Base-by-base conservation (phyloP, 1,140 invertebrate species). In the Cyclina sinensis region DNA sequence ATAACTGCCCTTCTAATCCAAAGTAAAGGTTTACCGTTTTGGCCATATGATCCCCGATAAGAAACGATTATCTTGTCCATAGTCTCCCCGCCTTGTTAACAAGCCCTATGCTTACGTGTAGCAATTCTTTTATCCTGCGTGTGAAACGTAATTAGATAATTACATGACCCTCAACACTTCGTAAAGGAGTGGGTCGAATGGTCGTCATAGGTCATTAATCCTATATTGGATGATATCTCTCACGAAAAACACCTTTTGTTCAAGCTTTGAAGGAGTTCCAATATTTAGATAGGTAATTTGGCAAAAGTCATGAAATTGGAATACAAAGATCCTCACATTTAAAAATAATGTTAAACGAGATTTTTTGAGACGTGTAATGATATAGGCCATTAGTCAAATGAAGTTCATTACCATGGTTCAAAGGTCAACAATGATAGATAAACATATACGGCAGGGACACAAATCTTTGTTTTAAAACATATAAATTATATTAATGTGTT, bases 131-230 rank as follows among this genome's bases (percentile, higher is more conserved):
- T 76, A 62, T 59, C 32, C 48, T 74, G 32, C 84, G 70, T 86
- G 84, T 86, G 84, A 86, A 86, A 78, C 35, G 35, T 57, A 78
- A 86, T 86, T 54, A 76, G 84, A 76, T 86, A 86, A 86, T 78
- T 86, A 51, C 27, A 59, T 78, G 84, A 84, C 84, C 84, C 74
- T n/a, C 54, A 48, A 54, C 84, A 48, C 73, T 46, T 62, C 4
- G 48, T 39, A 43, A 78, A 39, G 30, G 18, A 76, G 48, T 54
- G 48, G 84, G 84, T 86, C 84, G 54, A 46, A 46, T 59, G 84
- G 73, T 39, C 84, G 70, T 86, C 32, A 39, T 35, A 65, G 84
- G 70, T 62, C 70, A 39, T 65, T 59, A 27, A 78, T 18, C 32
- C 48, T 74, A 30, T 30, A 76, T 59, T 27, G 54, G 68, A 86